Conservation (phyloP, 2,113 vertebrate genomes). For the Pseudorasbora parva region DNA sequence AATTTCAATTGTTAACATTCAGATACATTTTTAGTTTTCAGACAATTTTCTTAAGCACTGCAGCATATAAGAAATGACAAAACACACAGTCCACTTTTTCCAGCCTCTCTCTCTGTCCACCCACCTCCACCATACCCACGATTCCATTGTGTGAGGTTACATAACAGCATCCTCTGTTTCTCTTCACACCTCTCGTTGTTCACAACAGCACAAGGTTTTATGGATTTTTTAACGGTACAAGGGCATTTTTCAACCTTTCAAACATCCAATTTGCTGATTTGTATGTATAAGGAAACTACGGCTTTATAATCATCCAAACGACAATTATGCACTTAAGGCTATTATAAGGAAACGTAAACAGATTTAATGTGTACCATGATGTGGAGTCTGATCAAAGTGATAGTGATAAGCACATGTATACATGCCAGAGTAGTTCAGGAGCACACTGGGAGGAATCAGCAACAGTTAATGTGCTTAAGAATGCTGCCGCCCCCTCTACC, state of each 20-base stretch:
- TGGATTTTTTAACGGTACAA: not conserved
- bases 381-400: slow-evolving; percentile 18
- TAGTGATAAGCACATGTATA: slow-evolving; percentile 16
- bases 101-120: slow-evolving; percentile 42
- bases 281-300: not conserved
- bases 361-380: not conserved
- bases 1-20: not conserved
- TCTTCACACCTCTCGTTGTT: slow-evolving; percentile 33
- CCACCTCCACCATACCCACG: slow-evolving; percentile 35
- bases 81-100: slow-evolving; percentile 27
- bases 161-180: slow-evolving; percentile 46
- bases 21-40: not conserved
- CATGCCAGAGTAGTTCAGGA: not conserved
- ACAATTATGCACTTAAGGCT: slow-evolving; percentile 11
- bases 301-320: not conserved
- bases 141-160: slow-evolving; percentile 50
- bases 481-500: slow-evolving; percentile 13
- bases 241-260: not conserved
- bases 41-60: not conserved
- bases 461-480: slow-evolving; percentile 38
- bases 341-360: slow-evolving; percentile 13
- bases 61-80: slow-evolving; percentile 1
- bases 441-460: slow-evolving; percentile 22
- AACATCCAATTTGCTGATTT: not conserved
- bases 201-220: not conserved